These are phyloP conservation scores for Diogma glabrata DNA, from an alignment of 2,888 invertebrate genomes.

Conservation along the genomic window DNA sequence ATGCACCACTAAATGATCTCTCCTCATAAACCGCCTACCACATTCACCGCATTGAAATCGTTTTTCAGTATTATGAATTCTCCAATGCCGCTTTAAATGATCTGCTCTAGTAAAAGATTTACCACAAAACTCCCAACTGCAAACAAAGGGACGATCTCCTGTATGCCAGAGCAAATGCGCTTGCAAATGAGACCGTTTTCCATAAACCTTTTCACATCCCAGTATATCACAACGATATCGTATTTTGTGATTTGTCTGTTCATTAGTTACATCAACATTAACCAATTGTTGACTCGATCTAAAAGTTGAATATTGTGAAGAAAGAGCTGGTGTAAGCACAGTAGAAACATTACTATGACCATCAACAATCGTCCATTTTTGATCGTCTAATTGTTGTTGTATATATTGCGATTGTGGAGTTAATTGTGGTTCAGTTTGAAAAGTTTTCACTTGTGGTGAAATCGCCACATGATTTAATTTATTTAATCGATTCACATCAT, in stretches of 20 bases:
- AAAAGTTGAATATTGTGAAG: slow-evolving; percentile 15
- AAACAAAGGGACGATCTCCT: slow-evolving; percentile 84
- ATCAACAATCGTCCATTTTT: slow-evolving; percentile 18
- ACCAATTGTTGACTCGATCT: slow-evolving; percentile 28
- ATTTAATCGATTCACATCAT: slow-evolving; percentile 23
- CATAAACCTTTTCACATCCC: slow-evolving; percentile 86
- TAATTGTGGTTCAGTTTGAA: slow-evolving; percentile 19
- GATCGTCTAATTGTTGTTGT: slow-evolving; percentile 32
- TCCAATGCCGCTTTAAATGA: slow-evolving; percentile 67
- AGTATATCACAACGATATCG: slow-evolving; percentile 91
- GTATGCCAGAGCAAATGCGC: slow-evolving; percentile 90
- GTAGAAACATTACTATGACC: slow-evolving; percentile 19
- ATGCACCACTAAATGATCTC: slow-evolving; percentile 83
- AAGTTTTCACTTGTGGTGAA: slow-evolving; percentile 25
- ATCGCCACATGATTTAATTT: slow-evolving; percentile 28
- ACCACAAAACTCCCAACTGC: slow-evolving; percentile 91
- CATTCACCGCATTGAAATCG: slow-evolving; percentile 81
- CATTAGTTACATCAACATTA: slow-evolving; percentile 42
- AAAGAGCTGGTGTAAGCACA: slow-evolving; percentile 20
- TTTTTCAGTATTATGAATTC: slow-evolving; percentile 90
- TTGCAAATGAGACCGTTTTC: slow-evolving; percentile 77
- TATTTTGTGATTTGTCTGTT: slow-evolving; percentile 72
- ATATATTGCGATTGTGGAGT: slow-evolving; percentile 19
- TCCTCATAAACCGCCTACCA: slow-evolving; percentile 84
- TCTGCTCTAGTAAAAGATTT: slow-evolving; percentile 61